Conservation (phyloP, 2,888 invertebrate species). For the Neoascia interrupta region DNA sequence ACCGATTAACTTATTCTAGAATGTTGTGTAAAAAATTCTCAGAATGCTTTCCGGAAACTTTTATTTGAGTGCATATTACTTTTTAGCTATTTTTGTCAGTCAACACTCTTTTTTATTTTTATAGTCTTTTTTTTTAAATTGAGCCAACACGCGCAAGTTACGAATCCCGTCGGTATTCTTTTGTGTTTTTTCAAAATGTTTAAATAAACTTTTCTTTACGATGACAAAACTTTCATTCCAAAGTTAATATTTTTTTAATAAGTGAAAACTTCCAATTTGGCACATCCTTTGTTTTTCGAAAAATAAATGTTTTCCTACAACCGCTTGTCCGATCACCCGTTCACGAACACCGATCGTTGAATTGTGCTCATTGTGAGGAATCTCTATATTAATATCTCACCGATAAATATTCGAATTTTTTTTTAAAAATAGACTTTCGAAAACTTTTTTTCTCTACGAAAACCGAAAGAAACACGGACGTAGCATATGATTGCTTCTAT, state of each 20-base stretch:
- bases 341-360: slow-evolving; percentile 48
- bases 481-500: slow-evolving; percentile 35
- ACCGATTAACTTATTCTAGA: neutral
- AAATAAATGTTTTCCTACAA: too few species aligned
- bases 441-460: slow-evolving; percentile 52
- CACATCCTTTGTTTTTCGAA: slow-evolving; percentile 30
- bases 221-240: neutral
- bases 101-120: slow-evolving; percentile 9
- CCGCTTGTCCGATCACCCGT: slow-evolving; percentile 33
- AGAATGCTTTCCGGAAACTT: slow-evolving; percentile 7
- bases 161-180: too few species aligned
- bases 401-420: slow-evolving; percentile 61
- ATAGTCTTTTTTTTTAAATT: neutral
- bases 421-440: slow-evolving; percentile 63
- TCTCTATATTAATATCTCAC: slow-evolving; percentile 59
- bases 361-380: slow-evolving; percentile 46
- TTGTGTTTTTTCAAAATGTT: neutral
- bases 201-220: neutral
- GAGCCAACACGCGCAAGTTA: neutral
- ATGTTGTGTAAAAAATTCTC: slow-evolving; percentile 1
- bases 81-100: slow-evolving; percentile 26
- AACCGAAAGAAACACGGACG: slow-evolving; percentile 23
- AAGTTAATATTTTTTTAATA: slow-evolving; percentile 12
- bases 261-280: slow-evolving; percentile 40
- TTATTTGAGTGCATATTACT: slow-evolving; percentile 2